Base-by-base conservation (phyloP, 2,797 vertebrate species). In the Paedocypris micromegethes region DNA sequence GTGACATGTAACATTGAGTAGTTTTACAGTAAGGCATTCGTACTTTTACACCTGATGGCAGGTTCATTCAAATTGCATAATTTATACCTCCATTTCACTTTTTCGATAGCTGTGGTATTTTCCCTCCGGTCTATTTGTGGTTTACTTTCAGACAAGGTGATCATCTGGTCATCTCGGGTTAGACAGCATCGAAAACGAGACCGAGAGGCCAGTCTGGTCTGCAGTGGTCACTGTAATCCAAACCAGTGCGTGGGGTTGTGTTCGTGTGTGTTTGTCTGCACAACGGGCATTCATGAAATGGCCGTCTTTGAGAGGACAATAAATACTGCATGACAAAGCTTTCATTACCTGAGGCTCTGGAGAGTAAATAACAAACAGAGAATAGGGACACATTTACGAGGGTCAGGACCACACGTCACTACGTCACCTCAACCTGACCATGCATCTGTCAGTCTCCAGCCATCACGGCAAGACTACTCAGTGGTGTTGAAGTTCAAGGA, bases 321-420 rank as follows among this genome's bases (percentile, higher is more conserved):
- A 86, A 86, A 88, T 87, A 90, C 84, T 90, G 86, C 86, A 90
- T 89, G 88, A 86, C 83, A 43, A 77, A 81, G 82, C 81, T 81
- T 88, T 90, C 84, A 85, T 85, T 86, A 86, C 84, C 68, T 81
- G 61, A 72, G 72, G 43, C 83, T 81, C 83, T 88, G 59, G 82
- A 83, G 80, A 86, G 82, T 89, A 88, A 90, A 85, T 84, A 86
- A 87, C 84, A 88, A 86, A 82, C 72, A 82, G 81, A 82, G 79
- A 79, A 84, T 82, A 67, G 86, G 81, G 78, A 82, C 81, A 80
- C 85, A 72, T 80, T 91, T 90, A 90, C 86, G 79, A 82, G 85
- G 87, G 88, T 88, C 89, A 89, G 84, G 85, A 86, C 78, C 83
- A 82, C 79, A 86, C 64, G 69, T 72, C 72, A 65, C 74, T 70